Evolutionary conservation across 2,797 vertebrate genomes (phyloP), one percentile per base, ranked within the genome.

Genomic region (Chelonia mydas): DNA sequence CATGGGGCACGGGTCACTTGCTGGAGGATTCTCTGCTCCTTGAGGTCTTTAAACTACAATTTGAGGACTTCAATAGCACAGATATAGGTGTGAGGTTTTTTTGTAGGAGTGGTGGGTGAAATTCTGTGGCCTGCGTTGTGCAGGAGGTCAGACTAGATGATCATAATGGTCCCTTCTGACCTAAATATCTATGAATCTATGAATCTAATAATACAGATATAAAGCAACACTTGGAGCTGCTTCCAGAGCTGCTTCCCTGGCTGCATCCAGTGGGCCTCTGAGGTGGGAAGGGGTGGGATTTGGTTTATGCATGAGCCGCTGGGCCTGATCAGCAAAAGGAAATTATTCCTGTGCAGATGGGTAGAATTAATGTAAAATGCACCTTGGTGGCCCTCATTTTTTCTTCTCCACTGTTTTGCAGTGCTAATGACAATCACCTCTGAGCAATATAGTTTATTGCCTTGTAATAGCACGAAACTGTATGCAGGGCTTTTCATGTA

Each of bases 291-390:
- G 50, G 41, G 80, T 94, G 90, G 84, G 91, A 55, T 54, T 77
- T 92, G 93, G 37, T 87, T 97, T 95, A 92, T 96, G 91, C 88
- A 92, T 81, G 86, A 97, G 93, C 86, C 84, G n/a, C 93, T 89
- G 72, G 92, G 92, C 90, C 94, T 87, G 93, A 88, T 96, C 96
- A 95, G 93, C 91, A 93, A 84, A 93, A 94, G 92, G 86, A 90
- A 92, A 79, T 94, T 74, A 89, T 84, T 88, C 95, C 81, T 51
- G 27, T 51, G 85, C 95, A 95, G 93, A 89, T 81, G 95, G 87
- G 55, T 13, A 28, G 51, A 12, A 72, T 10, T 61, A 49, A 81
- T 0, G 0, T 41, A 65, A 86, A 94, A 41, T 54, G 81, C 83
- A 72, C 81, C 91, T 96, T 8, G 51, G 86, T 93, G 93, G 28